Base-by-base conservation (phyloP, 2,797 vertebrate genomes). In the Discoglossus pictus region DNA sequence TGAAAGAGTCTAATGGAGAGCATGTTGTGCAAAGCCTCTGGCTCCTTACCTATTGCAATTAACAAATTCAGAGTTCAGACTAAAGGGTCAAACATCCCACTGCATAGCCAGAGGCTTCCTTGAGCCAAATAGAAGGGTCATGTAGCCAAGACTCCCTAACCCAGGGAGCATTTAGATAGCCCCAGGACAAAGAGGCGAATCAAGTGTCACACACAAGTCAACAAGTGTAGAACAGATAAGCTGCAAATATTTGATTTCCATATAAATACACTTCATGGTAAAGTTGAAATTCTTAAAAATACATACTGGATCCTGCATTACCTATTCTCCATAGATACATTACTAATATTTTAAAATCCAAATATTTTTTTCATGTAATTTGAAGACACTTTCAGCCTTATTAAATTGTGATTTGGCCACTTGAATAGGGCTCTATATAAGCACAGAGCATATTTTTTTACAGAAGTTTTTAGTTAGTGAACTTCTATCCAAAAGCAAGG, bases 121-220 rank as follows among this genome's bases (percentile, higher is more conserved):
- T 36, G 27, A 46, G 61, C 68, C 38, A 65, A 64, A 52, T 43
- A 16, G 13, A 64, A 20, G 46, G 68, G 61, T 71, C 68, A 71
- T 13, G 15, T 51, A 51, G 34, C 61, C 47, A 48, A 56, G 18
- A 59, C 40, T 51, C 16, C 64, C 25, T 65, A 44, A 43, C 52
- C 16, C 60, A 51, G 27, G 16, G 17, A 71, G 53, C 38, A 44
- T 59, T 59, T 59, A 43, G 27, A 59, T 15, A 27, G 51, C 61
- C 53, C 25, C 42, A 59, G 36, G 61, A 59, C 38, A 43, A 31
- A 44, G 43, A 35, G 16, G 38, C 18, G 20, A 43, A 35, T 52
- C 18, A 40, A 38, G 39, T 46, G 27, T 47, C 40, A 52, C 21
- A 36, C 11, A 2, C 12, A 42, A 35, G 23, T 36, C 36, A 27